Percentiles rank a stretch among this genome's conserved stretches.
Evolutionary conservation across 2,888 invertebrate genomes (phyloP).

Genomic region (Dolichopus griseipennis): DNA sequence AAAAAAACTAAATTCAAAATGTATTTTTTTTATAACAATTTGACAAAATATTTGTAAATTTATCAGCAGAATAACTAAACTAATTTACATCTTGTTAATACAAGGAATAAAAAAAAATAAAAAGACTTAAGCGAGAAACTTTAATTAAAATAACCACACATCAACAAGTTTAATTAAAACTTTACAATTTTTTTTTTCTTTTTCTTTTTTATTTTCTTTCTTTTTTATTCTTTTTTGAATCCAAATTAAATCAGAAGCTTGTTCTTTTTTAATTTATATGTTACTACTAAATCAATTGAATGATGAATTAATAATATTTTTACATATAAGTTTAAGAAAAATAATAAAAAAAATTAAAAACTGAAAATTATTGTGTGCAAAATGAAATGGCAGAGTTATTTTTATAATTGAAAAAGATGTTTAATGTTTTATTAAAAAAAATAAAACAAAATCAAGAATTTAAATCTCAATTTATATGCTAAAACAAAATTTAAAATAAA

Average conservation of each 20-base stretch:
- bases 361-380: background rate
- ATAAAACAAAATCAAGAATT: background rate
- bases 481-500: no score
- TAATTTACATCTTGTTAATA: no score
- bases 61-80: no score
- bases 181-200: background rate
- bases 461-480: background rate
- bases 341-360: background rate
- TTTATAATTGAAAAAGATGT: background rate
- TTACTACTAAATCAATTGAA: background rate
- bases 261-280: no score
- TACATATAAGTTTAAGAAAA: background rate
- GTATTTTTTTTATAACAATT: no score
- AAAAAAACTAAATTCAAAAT: no score
- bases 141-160: background rate
- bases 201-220: background rate
- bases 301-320: conserved; percentile 1
- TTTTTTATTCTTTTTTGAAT: background rate
- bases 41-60: no score
- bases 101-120: no score
- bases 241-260: background rate
- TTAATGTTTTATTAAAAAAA: background rate
- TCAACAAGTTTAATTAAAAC: background rate
- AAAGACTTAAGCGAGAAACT: no score
- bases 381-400: background rate